Percentiles rank a stretch among this genome's conserved stretches.
Evolutionary conservation across 2,113 vertebrate species (phyloP).

Genomic region (Uropsilus gracilis): DNA sequence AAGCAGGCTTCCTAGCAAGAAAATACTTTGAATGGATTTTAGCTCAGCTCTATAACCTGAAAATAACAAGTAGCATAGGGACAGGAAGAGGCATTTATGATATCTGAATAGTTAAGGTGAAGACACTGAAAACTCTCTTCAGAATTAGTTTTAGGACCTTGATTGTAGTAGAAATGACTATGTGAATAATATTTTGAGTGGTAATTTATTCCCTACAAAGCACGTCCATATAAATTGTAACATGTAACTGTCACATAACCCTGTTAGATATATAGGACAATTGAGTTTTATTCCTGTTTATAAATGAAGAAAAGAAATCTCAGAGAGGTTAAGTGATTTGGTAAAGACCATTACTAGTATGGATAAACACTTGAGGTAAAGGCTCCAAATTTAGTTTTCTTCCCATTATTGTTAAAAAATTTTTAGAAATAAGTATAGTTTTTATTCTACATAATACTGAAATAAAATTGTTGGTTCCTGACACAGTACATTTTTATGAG

Average conservation of each 20-base stretch:
- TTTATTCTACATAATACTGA: not conserved
- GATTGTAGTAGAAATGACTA: not conserved
- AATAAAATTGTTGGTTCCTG: not conserved
- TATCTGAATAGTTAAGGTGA: not conserved
- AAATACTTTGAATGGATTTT: not conserved
- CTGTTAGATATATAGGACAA: not conserved
- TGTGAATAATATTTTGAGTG: constrained; percentile 3
- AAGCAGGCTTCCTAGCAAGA: constrained; percentile 1
- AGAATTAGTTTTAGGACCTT: not conserved
- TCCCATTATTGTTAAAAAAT: not conserved
- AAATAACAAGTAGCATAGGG: not conserved
- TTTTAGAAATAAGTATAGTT: not conserved
- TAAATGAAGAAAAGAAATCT: not conserved
- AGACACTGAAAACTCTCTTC: not conserved
- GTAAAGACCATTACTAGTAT: not conserved
- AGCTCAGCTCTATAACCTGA: not conserved
- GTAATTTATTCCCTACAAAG: not conserved
- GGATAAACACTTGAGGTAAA: not conserved
- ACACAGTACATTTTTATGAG: not conserved
- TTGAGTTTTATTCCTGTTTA: not conserved
- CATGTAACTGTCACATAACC: not conserved
- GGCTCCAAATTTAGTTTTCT: not conserved
- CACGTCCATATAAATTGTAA: not conserved
- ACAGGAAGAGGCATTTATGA: not conserved
- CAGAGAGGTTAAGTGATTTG: not conserved